These are phyloP conservation scores for Natator depressus DNA, from an alignment of 2,113 vertebrate species.

Conservation along the genomic window DNA sequence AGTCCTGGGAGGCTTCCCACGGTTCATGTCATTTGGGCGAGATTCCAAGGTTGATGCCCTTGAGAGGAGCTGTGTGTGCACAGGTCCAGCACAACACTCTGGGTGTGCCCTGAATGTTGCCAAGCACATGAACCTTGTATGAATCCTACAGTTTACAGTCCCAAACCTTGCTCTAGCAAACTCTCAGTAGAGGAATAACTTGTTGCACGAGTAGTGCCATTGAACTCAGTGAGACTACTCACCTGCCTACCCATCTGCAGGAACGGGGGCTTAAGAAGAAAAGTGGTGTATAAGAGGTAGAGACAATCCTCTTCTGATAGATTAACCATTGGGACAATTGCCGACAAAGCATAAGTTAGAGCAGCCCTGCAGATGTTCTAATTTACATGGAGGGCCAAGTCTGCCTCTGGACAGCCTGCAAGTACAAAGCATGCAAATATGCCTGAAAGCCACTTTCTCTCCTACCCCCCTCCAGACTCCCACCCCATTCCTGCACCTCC, in stretches of 20 bases:
- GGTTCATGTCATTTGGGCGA: too few relatives aligned
- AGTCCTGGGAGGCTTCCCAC: too few relatives aligned
- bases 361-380: background rate
- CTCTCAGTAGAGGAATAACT: background rate
- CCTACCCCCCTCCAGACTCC: background rate
- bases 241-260: background rate
- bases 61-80: too few relatives aligned
- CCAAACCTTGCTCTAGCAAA: background rate
- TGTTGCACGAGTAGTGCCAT: background rate
- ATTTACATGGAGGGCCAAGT: background rate
- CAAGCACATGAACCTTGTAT: too few relatives aligned
- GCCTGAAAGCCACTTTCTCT: background rate
- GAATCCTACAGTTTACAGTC: background rate
- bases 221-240: background rate
- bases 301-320: background rate
- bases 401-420: background rate
- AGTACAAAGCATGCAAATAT: background rate
- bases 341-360: background rate
- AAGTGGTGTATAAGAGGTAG: background rate
- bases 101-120: too few relatives aligned
- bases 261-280: background rate
- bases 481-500: fast-evolving
- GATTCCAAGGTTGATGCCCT: too few relatives aligned
- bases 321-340: background rate
- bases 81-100: too few relatives aligned